Evolutionary conservation across 2,888 invertebrate genomes (phyloP).

Genomic region (Podotricha telesiphe): DNA sequence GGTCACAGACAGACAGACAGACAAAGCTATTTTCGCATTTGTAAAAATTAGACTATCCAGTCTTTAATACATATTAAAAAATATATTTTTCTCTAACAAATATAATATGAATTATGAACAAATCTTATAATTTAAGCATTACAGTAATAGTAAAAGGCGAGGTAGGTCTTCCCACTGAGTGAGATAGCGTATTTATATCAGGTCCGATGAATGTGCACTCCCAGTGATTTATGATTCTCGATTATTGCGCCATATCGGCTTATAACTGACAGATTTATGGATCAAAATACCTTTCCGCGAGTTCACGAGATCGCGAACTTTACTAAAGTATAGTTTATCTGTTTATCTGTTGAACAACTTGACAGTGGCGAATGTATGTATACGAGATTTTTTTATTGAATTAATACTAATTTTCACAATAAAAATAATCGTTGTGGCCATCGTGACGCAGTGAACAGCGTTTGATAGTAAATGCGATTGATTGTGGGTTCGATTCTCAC

Average conservation of each 20-base stretch:
- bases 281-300: conserved; percentile 36
- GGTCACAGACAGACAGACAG: no score
- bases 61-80: no score
- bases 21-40: no score
- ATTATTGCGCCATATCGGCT: conserved; percentile 51
- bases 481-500: no score
- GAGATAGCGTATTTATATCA: conserved; percentile 43
- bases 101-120: conserved; percentile 3
- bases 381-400: no score
- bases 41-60: no score
- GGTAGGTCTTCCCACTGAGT: conserved; percentile 42
- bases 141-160: conserved; percentile 28
- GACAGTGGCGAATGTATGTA: no score
- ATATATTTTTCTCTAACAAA: no score
- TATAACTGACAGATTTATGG: conserved; percentile 49
- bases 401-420: no score
- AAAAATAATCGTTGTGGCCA: no score
- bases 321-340: conserved; percentile 21
- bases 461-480: no score
- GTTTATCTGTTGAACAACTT: neutral
- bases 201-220: conserved; percentile 54
- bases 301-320: conserved; percentile 38
- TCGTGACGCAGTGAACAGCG: no score
- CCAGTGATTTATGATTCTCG: conserved; percentile 55
- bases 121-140: conserved; percentile 20